Percentiles rank a stretch among this genome's conserved stretches.
Evolutionary conservation across 1,140 invertebrate genomes (phyloP).

Genomic region (Coenobita brevimanus): DNA sequence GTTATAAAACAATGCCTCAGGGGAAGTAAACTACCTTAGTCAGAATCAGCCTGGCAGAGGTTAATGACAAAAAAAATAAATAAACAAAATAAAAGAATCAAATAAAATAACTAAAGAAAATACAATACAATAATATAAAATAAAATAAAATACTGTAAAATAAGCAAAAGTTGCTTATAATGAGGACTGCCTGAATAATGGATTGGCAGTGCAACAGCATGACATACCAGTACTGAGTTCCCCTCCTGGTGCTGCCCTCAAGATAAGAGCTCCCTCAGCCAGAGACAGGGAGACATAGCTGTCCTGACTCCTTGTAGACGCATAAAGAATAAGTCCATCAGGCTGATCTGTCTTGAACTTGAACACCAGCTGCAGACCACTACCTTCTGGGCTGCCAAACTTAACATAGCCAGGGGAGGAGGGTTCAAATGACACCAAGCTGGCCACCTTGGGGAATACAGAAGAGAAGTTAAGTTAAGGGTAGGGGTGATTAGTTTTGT

Average conservation of each 20-base stretch:
- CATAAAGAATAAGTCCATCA: constrained; percentile 86
- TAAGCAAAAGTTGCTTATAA: background rate
- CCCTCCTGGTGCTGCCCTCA: constrained; percentile 76
- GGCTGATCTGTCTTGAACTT: constrained; percentile 89
- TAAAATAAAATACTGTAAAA: background rate
- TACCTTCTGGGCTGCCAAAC: constrained; percentile 72
- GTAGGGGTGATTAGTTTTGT: too few species aligned
- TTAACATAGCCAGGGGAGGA: constrained; percentile 75
- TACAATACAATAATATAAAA: background rate
- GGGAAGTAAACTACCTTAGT: too few species aligned
- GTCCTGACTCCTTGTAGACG: constrained; percentile 77
- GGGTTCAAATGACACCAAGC: constrained; percentile 79
- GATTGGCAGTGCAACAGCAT: background rate
- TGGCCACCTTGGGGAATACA: constrained; percentile 75
- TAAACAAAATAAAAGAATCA: too few species aligned
- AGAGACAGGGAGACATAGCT: constrained; percentile 81
- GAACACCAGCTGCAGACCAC: constrained; percentile 82
- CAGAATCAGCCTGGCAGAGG: too few species aligned
- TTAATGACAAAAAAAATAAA: too few species aligned
- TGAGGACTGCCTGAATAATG: background rate
- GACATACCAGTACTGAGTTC: constrained; percentile 74
- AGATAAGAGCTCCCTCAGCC: constrained; percentile 80
- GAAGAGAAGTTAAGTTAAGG: too few species aligned
- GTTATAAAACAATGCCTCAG: too few species aligned
- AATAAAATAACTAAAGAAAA: too few species aligned